phyloP scores from a whole-genome alignment of 2,888 invertebrate species.

The Eulithis testata region DNA sequence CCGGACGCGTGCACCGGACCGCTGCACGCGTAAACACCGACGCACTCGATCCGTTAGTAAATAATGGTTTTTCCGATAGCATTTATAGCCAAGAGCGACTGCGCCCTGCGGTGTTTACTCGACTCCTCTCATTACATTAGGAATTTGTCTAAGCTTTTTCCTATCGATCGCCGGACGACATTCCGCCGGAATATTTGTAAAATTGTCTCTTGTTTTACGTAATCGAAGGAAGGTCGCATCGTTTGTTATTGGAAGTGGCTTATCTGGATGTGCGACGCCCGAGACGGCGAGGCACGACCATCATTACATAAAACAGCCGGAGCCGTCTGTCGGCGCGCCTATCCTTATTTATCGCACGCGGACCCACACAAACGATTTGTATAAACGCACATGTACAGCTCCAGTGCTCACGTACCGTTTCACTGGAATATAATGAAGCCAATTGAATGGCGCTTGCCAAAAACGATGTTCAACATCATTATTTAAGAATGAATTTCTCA shows the following conservation, averaged over 20 bases:
- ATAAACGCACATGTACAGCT: conserved; percentile 28
- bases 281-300: conserved; percentile 44
- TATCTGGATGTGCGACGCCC: conserved; percentile 49
- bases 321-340: conserved; percentile 42
- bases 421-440: conserved; percentile 39
- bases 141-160: conserved; percentile 64
- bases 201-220: conserved; percentile 72
- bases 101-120: conserved; percentile 71
- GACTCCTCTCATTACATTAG: conserved; percentile 62
- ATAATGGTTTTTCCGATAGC: conserved; percentile 64
- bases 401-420: conserved; percentile 31
- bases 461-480: conserved; percentile 28
- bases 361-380: conserved; percentile 37
- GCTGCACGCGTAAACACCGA: conserved; percentile 48
- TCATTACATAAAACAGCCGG: conserved; percentile 62
- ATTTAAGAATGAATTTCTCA: conserved; percentile 19
- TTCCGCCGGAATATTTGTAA: conserved; percentile 66
- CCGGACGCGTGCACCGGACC: neutral
- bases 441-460: conserved; percentile 43
- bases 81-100: conserved; percentile 61
- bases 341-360: conserved; percentile 41
- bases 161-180: conserved; percentile 62
- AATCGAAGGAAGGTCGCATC: conserved; percentile 63
- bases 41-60: conserved; percentile 59
- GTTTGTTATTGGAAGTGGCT: conserved; percentile 62